Base-by-base conservation (phyloP, 1,140 invertebrate species). In the Camponotus pennsylvanicus region DNA sequence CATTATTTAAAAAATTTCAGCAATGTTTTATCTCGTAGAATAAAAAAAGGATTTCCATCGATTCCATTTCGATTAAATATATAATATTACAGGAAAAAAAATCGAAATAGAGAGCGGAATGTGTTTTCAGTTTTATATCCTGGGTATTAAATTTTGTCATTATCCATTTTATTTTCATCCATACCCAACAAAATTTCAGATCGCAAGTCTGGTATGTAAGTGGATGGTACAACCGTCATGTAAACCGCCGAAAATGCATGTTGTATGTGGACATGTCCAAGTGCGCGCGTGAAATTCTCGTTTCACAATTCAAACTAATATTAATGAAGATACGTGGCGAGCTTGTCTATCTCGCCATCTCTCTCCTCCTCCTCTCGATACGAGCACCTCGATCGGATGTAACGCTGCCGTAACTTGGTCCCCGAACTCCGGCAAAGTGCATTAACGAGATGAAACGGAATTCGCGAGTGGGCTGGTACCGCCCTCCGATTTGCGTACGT, bases 401-500 rank as follows among this genome's bases (percentile, higher is more conserved):
- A 70, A 80, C 45, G 34, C 73, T 45, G 61, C 59, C 32, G 75
- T 76, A 86, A 89, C 77, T 89, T 67, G 42, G 64, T 49, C 66
- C 18, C 34, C 34, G 49, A 82, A 89, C 77, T 64, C 40, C 63
- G n/a, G 57, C 59, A 75, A 89, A 89, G 66, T 89, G 76, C 88
- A 89, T 89, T 89, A 89, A 83, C 88, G 84, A 73, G 71, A 89
- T 89, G 88, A 89, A 89, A 89, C 87, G 87, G 88, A 83, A 86
- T 89, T 77, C 66, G 32, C 71, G 49, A 78, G 52, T 42, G 52
- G 37, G 40, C 52, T 18, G n/a, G 8, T 57, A 49, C 49, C 79
- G 75, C 71, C 57, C 45, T 42, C 75, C 52, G 80, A 79, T 88
- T 45, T 34, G 6, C 67, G 15, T 80, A 55, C 37, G 37, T 40